A percentile compares a stretch with the other conserved stretches of the same genome.
Evolutionary conservation across 2,888 invertebrate species (phyloP).

Genomic region (Drosophila ochracea): DNA sequence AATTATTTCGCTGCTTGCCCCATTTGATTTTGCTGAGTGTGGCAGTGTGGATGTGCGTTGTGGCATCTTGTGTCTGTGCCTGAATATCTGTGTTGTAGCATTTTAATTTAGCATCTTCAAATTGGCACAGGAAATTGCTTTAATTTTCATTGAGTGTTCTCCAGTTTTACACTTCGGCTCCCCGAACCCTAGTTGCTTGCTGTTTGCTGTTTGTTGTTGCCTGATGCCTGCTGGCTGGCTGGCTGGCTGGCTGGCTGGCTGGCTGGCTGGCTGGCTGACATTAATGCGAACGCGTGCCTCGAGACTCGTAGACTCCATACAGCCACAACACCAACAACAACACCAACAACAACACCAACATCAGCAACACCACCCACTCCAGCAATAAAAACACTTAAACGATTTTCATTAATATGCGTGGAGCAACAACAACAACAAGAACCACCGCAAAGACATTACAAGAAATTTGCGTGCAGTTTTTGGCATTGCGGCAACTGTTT

Average conservation of each 20-base stretch:
- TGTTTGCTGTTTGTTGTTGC: neutral
- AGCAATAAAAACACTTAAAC: conserved; percentile 57
- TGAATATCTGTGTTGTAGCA: conserved; percentile 32
- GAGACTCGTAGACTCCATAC: conserved; percentile 36
- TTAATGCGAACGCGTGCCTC: conserved; percentile 61
- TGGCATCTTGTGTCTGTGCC: conserved; percentile 7
- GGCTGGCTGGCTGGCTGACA: conserved; percentile 33
- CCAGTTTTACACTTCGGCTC: conserved; percentile 35
- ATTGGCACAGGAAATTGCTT: conserved; percentile 81
- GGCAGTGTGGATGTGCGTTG: neutral
- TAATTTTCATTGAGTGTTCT: conserved; percentile 77
- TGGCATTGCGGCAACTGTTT: conserved; percentile 55
- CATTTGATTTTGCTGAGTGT: neutral
- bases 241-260: conserved; percentile 25
- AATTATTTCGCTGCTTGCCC: neutral
- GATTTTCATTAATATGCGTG: conserved; percentile 74
- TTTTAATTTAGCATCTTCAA: conserved; percentile 76
- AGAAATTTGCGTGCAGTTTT: conserved; percentile 65
- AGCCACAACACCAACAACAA: conserved; percentile 1
- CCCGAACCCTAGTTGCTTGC: conserved; percentile 55
- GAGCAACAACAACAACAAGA: conserved; percentile 38
- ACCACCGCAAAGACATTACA: conserved; percentile 58
- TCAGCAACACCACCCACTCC: conserved; percentile 19
- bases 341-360: conserved; percentile 7
- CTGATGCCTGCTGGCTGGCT: conserved; percentile 14